phyloP scores from a whole-genome alignment of 2,888 invertebrate genomes.

The Cynaeus angustus region DNA sequence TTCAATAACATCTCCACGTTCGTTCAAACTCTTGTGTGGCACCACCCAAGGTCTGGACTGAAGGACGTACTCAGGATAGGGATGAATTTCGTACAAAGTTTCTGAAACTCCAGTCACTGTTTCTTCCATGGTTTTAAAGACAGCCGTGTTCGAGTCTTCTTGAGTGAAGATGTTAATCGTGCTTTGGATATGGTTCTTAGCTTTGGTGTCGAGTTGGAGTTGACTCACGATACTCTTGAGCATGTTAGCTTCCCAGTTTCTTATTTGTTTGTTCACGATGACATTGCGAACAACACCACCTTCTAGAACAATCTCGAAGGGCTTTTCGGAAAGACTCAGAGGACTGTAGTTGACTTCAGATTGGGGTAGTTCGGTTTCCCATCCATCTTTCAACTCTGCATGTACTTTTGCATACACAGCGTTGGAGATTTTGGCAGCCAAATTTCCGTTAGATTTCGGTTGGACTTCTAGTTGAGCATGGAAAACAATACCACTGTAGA shows the following conservation, averaged over 20 bases:
- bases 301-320: constrained; percentile 77
- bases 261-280: constrained; percentile 73
- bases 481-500: constrained; percentile 74
- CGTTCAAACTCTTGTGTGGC: constrained; percentile 71
- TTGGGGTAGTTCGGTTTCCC: constrained; percentile 72
- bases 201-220: constrained; percentile 80
- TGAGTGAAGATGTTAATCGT: constrained; percentile 69
- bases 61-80: constrained; percentile 74
- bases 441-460: constrained; percentile 71
- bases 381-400: constrained; percentile 72
- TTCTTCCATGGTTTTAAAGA: constrained; percentile 80
- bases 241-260: constrained; percentile 81
- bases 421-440: constrained; percentile 71
- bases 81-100: constrained; percentile 79
- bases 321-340: constrained; percentile 74
- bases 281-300: constrained; percentile 78
- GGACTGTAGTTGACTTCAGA: constrained; percentile 73
- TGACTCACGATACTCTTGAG: constrained; percentile 81
- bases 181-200: constrained; percentile 72
- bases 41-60: constrained; percentile 73
- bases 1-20: constrained; percentile 73
- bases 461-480: constrained; percentile 75
- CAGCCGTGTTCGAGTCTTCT: constrained; percentile 70
- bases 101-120: constrained; percentile 81
- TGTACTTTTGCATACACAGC: constrained; percentile 74